Evolutionary conservation across 92 coral and sea anemone species (phyloP).

Genomic region (Bergia puertoricense): DNA sequence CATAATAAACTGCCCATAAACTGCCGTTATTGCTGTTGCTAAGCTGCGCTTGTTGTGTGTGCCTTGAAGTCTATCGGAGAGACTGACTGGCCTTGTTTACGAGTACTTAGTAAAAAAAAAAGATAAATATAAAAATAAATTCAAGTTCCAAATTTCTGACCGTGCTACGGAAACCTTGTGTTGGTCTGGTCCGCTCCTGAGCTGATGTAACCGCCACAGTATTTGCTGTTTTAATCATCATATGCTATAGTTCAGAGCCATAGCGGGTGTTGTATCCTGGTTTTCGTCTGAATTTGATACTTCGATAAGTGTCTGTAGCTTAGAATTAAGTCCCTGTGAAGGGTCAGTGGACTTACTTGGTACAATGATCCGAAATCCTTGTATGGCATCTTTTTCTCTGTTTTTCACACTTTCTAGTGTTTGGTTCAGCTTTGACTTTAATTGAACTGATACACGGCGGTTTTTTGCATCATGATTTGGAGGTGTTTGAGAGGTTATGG

Average conservation of each 20-base stretch:
- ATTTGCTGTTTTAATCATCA: not conserved
- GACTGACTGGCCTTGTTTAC: no score
- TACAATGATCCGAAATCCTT: not conserved
- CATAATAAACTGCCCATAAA: no score
- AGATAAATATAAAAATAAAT: no score
- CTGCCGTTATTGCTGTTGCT: no score
- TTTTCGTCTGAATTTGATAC: not conserved
- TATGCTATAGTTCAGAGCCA: not conserved
- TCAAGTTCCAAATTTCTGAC: no score
- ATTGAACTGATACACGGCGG: conserved; percentile 75
- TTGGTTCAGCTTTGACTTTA: not conserved
- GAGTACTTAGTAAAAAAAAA: no score
- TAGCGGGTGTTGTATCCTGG: not conserved
- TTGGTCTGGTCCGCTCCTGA: no score
- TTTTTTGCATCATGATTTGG: conserved; percentile 47
- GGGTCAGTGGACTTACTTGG: not conserved
- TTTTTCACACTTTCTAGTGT: conserved; percentile 43
- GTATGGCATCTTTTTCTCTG: conserved; percentile 16
- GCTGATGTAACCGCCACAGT: no score
- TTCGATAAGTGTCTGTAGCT: not conserved
- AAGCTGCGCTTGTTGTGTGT: no score
- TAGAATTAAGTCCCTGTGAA: not conserved
- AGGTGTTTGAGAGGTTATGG: conserved; percentile 51
- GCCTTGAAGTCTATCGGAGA: no score
- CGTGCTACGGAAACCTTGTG: no score